These are phyloP conservation scores for Barbus barbus DNA, from an alignment of 2,113 vertebrate species.

Conservation along the genomic window DNA sequence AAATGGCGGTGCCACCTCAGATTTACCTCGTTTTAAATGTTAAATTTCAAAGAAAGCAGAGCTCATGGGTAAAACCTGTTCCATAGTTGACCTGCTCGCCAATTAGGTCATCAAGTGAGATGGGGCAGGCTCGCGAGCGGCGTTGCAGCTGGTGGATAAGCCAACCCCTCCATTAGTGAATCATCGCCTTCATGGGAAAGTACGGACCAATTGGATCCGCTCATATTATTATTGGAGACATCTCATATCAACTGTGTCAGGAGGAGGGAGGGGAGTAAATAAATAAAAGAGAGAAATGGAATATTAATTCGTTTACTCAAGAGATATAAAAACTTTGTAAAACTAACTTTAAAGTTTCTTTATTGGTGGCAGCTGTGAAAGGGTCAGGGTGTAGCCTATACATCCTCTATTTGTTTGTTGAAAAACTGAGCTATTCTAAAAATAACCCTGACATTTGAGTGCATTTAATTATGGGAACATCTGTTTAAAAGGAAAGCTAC, in stretches of 20 bases:
- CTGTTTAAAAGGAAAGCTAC: conserved; percentile 29
- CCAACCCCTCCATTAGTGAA: conserved; percentile 60
- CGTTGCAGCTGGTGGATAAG: conserved; percentile 74
- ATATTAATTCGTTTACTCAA: too few relatives aligned
- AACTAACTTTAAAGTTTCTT: background rate
- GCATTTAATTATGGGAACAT: conserved; percentile 21
- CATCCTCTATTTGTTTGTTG: conserved; percentile 27
- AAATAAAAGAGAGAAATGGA: background rate
- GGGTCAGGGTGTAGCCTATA: background rate
- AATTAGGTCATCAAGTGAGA: conserved; percentile 79
- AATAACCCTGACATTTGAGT: conserved; percentile 29
- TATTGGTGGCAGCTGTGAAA: background rate
- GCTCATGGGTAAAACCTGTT: conserved; percentile 57
- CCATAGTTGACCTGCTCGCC: conserved; percentile 61
- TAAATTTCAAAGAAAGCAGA: conserved; percentile 30
- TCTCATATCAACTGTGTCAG: background rate
- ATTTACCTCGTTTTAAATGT: conserved; percentile 64
- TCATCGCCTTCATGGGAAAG: conserved; percentile 60
- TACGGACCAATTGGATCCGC: conserved; percentile 51
- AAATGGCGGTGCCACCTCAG: conserved; percentile 72
- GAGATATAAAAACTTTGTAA: background rate
- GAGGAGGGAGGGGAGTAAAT: background rate
- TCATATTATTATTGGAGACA: conserved; percentile 35
- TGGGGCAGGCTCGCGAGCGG: conserved; percentile 55
- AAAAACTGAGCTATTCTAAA: conserved; percentile 17